Percentiles rank a stretch among this genome's conserved stretches.
These are phyloP conservation scores for Felis chaus DNA, from an alignment of 2,113 vertebrate species.

Conservation along the genomic window DNA sequence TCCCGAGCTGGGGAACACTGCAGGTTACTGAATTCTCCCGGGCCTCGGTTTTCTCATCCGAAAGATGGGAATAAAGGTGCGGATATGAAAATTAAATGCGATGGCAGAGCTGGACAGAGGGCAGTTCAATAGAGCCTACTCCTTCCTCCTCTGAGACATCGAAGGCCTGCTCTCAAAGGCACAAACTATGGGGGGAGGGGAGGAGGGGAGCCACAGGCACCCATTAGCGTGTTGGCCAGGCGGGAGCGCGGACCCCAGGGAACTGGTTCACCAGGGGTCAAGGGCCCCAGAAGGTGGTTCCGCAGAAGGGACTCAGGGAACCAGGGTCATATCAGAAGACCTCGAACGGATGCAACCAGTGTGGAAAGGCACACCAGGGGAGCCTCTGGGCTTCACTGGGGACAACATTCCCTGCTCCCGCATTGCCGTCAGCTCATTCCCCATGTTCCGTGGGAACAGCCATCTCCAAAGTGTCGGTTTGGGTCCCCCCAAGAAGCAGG, in stretches of 20 bases:
- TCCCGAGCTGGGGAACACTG: not conserved
- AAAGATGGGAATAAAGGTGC: not conserved
- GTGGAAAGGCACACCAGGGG: not conserved
- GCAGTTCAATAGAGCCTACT: not conserved
- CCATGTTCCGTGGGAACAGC: not conserved
- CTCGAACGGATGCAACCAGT: too few relatives aligned
- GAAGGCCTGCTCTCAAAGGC: not conserved
- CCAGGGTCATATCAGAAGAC: not conserved
- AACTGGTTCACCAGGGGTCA: not conserved
- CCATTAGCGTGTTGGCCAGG: not conserved
- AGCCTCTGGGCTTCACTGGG: not conserved
- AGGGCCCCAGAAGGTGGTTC: not conserved
- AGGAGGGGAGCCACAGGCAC: rapidly evolving
- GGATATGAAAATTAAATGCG: not conserved
- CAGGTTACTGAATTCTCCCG: not conserved
- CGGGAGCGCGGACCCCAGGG: not conserved
- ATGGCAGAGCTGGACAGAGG: not conserved
- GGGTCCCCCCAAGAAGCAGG: not conserved
- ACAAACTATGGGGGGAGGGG: too few relatives aligned
- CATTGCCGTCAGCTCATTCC: not conserved
- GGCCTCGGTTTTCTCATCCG: not conserved
- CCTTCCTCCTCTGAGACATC: not conserved
- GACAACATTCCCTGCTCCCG: not conserved
- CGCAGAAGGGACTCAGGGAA: not conserved
- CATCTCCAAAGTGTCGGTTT: not conserved